phyloP scores from a whole-genome alignment of 2,888 invertebrate genomes.

The Papilio elwesi region DNA sequence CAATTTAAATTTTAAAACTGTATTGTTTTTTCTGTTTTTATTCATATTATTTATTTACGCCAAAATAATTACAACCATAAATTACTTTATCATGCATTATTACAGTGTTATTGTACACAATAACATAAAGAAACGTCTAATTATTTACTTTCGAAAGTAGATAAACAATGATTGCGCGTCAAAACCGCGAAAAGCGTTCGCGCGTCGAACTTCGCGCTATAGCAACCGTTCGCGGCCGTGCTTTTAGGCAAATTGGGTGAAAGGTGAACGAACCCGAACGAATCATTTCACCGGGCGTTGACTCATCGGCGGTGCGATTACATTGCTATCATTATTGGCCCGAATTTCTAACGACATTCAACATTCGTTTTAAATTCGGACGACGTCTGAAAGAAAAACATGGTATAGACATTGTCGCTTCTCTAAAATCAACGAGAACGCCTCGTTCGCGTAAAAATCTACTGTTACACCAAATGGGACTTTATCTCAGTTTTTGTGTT shows the following conservation, averaged over 20 bases:
- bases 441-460: background rate
- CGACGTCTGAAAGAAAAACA: slow-evolving; percentile 47
- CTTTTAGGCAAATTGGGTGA: slow-evolving; percentile 77
- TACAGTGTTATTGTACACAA: background rate
- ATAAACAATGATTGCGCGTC: slow-evolving; percentile 28
- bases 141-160: slow-evolving; percentile 26
- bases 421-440: slow-evolving; percentile 36
- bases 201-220: slow-evolving; percentile 29
- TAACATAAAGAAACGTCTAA: slow-evolving; percentile 4
- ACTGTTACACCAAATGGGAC: slow-evolving; percentile 36
- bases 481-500: background rate
- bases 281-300: slow-evolving; percentile 74
- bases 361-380: slow-evolving; percentile 52
- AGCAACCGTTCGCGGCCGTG: slow-evolving; percentile 57
- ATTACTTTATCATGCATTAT: no score
- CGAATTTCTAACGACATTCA: slow-evolving; percentile 64
- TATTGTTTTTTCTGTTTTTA: no score
- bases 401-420: slow-evolving; percentile 48
- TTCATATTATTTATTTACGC: no score
- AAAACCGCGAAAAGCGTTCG: background rate
- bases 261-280: slow-evolving; percentile 67
- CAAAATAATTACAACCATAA: no score
- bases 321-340: slow-evolving; percentile 69
- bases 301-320: slow-evolving; percentile 66
- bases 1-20: no score